Evolutionary conservation across 64 coral and sea anemone genomes (phyloP).

Genomic region (Astreopora myriophthalma): DNA sequence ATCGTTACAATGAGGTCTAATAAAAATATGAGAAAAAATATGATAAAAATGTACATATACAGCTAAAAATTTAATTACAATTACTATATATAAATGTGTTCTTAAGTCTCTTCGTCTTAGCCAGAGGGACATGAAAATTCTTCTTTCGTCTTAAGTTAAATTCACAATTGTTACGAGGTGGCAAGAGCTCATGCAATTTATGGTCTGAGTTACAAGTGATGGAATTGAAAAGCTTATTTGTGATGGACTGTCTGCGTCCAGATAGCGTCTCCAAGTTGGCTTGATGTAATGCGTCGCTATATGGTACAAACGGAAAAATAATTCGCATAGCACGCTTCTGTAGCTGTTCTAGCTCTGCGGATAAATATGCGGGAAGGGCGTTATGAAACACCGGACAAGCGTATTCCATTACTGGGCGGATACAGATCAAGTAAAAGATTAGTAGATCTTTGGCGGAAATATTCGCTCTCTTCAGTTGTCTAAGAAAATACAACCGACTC

Average conservation of each 20-base stretch:
- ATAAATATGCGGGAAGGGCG: constrained; percentile 22
- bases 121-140: too few species aligned
- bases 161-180: neutral
- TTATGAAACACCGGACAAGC: constrained; percentile 47
- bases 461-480: constrained; percentile 29
- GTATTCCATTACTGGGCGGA: constrained; percentile 32
- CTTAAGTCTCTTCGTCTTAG: too few species aligned
- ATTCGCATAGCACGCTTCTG: constrained; percentile 16
- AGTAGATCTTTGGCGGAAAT: constrained; percentile 37
- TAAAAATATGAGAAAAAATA: too few species aligned
- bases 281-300: neutral
- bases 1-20: constrained; percentile 41
- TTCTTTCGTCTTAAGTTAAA: constrained; percentile 1
- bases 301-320: constrained; percentile 7
- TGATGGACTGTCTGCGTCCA: neutral
- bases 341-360: neutral
- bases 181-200: constrained; percentile 10
- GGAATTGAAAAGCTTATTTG: neutral
- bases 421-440: constrained; percentile 33
- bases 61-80: too few species aligned
- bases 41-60: too few species aligned
- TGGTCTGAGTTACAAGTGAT: constrained; percentile 10
- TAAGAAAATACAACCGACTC: constrained; percentile 16
- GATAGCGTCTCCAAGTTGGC: neutral
- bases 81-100: too few species aligned